Evolutionary conservation across 2,113 vertebrate genomes (phyloP).

Genomic region (Caranx ignobilis): DNA sequence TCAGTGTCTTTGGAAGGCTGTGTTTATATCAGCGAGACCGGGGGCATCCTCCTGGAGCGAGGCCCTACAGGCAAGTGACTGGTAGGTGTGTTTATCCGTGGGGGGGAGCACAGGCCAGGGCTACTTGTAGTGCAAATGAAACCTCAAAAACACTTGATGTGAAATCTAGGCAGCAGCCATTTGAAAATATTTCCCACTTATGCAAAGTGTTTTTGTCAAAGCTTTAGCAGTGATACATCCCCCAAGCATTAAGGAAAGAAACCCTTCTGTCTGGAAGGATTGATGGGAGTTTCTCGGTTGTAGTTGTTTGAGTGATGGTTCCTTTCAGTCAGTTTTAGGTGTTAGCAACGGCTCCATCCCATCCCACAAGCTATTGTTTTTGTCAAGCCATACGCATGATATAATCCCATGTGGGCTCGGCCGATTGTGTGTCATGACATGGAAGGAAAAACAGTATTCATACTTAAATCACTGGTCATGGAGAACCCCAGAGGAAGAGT

Average conservation of each 20-base stretch:
- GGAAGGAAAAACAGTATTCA: conserved; percentile 7
- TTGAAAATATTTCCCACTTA: conserved; percentile 14
- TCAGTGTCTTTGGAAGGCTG: conserved; percentile 28
- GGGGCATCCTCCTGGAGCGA: neutral
- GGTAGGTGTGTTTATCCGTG: neutral
- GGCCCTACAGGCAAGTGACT: neutral
- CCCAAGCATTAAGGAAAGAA: conserved; percentile 26
- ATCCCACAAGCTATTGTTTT: conserved; percentile 46
- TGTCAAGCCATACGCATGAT: conserved; percentile 23
- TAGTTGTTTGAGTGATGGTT: conserved; percentile 45
- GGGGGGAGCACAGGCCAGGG: neutral
- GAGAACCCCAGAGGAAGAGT: neutral
- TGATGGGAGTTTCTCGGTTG: conserved; percentile 19
- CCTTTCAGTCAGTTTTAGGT: conserved; percentile 39
- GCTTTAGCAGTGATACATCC: conserved; percentile 26
- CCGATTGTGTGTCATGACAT: conserved; percentile 40
- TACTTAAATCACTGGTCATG: conserved; percentile 6
- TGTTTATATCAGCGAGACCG: neutral
- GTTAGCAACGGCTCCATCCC: conserved; percentile 18
- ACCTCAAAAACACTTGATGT: neutral
- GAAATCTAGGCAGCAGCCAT: neutral
- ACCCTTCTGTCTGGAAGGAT: conserved; percentile 20
- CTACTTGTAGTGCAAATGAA: conserved; percentile 1
- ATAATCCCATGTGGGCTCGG: conserved; percentile 45
- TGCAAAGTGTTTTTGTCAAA: conserved; percentile 22